A percentile compares a stretch with the other conserved stretches of the same genome.
phyloP scores from a whole-genome alignment of 2,797 vertebrate species.

The Eidolon dupreanum region DNA sequence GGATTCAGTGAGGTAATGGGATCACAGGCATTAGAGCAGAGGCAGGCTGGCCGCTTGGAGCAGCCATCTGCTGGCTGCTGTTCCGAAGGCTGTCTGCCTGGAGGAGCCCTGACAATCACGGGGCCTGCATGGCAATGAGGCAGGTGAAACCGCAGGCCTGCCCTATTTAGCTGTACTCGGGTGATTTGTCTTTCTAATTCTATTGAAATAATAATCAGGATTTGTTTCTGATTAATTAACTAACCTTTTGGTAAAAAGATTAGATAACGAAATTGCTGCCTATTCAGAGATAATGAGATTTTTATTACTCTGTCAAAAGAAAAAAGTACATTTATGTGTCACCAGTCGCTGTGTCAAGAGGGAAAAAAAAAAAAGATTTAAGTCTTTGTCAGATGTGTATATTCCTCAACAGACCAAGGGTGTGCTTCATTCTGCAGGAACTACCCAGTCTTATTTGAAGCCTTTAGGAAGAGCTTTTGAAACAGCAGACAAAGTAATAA shows the following conservation, averaged over 20 bases:
- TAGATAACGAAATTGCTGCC: conserved; percentile 90
- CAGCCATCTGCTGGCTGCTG: conserved; percentile 90
- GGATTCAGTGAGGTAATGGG: conserved; percentile 91
- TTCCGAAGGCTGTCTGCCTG: conserved; percentile 83
- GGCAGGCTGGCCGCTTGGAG: conserved; percentile 82
- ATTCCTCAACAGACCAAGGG: conserved; percentile 66
- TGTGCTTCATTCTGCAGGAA: conserved; percentile 32
- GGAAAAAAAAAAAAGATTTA: conserved; percentile 74
- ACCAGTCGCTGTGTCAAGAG: conserved; percentile 77
- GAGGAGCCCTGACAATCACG: conserved; percentile 82
- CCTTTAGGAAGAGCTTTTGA: conserved; percentile 73
- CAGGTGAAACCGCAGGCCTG: conserved; percentile 88
- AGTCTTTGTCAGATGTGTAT: conserved; percentile 78
- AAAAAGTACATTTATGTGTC: conserved; percentile 83
- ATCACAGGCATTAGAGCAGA: conserved; percentile 87
- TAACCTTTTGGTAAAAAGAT: conserved; percentile 90
- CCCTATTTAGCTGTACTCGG: conserved; percentile 86
- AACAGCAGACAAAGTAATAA: conserved; percentile 79
- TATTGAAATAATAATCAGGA: conserved; percentile 89
- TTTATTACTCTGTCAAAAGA: conserved; percentile 89
- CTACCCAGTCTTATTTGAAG: conserved; percentile 52
- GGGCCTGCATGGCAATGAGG: conserved; percentile 85
- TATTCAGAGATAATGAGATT: conserved; percentile 90
- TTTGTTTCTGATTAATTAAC: conserved; percentile 91
- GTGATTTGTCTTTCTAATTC: conserved; percentile 90